Evolutionary conservation across 2,797 vertebrate genomes (phyloP).

Genomic region (Hydrophis major): DNA sequence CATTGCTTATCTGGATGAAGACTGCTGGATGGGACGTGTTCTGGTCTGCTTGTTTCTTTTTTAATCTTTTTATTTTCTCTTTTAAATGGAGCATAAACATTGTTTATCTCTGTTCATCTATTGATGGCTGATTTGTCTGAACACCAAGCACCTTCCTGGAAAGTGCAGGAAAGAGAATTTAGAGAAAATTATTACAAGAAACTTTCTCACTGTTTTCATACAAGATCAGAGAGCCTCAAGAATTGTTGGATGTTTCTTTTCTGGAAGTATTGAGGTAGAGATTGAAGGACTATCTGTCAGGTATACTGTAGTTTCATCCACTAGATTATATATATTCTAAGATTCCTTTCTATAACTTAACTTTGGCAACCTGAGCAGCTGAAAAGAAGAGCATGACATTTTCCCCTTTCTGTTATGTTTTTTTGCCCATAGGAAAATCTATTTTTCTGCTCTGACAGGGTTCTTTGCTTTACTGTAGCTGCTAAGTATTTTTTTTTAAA

Average conservation of each 20-base stretch:
- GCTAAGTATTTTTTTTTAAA: neutral
- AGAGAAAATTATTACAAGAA: neutral
- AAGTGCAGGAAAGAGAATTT: neutral
- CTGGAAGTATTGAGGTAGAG: neutral
- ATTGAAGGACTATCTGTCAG: neutral
- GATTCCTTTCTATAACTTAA: neutral
- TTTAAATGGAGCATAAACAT: neutral
- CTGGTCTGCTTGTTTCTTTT: neutral
- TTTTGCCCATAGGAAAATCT: neutral
- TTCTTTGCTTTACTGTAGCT: neutral
- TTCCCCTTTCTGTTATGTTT: neutral
- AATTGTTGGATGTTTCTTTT: neutral
- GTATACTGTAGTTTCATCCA: neutral
- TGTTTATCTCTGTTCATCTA: neutral
- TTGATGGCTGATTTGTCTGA: neutral
- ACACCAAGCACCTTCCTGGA: neutral
- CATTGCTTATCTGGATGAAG: neutral
- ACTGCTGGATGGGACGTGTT: neutral
- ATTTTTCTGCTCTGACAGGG: neutral
- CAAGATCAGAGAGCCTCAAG: neutral
- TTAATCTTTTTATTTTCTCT: neutral
- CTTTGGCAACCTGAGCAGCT: neutral
- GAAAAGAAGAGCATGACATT: neutral
- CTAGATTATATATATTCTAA: neutral
- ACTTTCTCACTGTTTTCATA: neutral